Evolutionary conservation across 2,797 vertebrate species (phyloP), one percentile per base, ranked within the genome.

Genomic region (Diglossa cyanea): DNA sequence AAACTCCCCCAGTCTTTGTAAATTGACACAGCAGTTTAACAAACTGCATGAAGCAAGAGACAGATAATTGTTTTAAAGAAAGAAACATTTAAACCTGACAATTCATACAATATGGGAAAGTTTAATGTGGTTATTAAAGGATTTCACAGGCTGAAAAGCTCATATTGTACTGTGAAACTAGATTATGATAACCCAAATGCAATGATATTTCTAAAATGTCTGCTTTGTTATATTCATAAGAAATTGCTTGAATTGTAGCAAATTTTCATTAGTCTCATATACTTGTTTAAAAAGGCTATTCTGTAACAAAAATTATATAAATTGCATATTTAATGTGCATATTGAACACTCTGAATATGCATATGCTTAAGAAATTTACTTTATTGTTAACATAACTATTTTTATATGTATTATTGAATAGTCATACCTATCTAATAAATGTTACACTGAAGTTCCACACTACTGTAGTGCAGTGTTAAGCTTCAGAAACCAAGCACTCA

Each of bases 31-130:
- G 54, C 31, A 12, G 94, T 95, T 90, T 94, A 97, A 92, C 47
- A 80, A 96, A 96, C 40, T 88, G 80, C 81, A 90, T 92, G 81
- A 74, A 92, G 86, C 63, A 88, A 57, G 89, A 94, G 76, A 96
- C 48, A 90, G 63, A 84, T 79, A 73, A 93, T 79, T 94, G 90
- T 91, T 93, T 88, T 82, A 16, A 65, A 95, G 87, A 95, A 95
- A 90, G 50, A 92, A 91, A 84, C 33, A 79, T 93, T 93, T 94
- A 84, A 92, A 95, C n/a, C 45, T 93, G 91, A 93, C 55, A 96
- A 94, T 72, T 90, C 61, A 83, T 62, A 96, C 39, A 90, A 72
- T 88, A 90, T 33, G 83, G 66, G 55, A 85, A 78, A 55, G 28
- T 77, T 94, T 92, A 90, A 94, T 81, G 54, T 76, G 44, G 76